Percentiles rank a stretch among this genome's conserved stretches.
phyloP scores from a whole-genome alignment of 2,797 vertebrate species.

The Lemur catta region DNA sequence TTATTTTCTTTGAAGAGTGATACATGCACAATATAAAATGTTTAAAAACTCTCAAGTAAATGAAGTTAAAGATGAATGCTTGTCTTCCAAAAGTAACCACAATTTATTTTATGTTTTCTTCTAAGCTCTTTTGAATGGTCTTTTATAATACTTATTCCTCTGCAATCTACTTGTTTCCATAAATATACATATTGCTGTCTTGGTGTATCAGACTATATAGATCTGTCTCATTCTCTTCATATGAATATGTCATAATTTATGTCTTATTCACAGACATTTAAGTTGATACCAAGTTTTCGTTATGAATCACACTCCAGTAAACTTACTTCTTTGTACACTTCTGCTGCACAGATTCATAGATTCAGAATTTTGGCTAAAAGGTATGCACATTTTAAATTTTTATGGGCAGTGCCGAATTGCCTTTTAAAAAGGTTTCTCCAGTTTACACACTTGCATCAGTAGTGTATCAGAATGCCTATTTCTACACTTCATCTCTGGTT shows the following conservation, averaged over 20 bases:
- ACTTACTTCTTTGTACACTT: not conserved
- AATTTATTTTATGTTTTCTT: slow-evolving; percentile 11
- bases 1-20: not conserved
- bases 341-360: not conserved
- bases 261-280: not conserved
- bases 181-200: not conserved
- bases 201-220: not conserved
- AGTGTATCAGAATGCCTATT: not conserved
- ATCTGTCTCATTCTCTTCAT: not conserved
- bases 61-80: not conserved
- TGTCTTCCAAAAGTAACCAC: not conserved
- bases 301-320: not conserved
- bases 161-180: not conserved
- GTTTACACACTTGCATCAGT: not conserved
- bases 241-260: not conserved
- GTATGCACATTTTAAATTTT: not conserved
- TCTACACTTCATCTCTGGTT: not conserved
- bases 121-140: not conserved
- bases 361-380: not conserved
- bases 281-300: not conserved
- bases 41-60: not conserved
- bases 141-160: not conserved
- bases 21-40: not conserved
- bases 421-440: not conserved
- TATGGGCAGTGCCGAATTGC: not conserved